Evolutionary conservation across 2,888 invertebrate genomes (phyloP).

Genomic region (Lithophane semibrunnea): DNA sequence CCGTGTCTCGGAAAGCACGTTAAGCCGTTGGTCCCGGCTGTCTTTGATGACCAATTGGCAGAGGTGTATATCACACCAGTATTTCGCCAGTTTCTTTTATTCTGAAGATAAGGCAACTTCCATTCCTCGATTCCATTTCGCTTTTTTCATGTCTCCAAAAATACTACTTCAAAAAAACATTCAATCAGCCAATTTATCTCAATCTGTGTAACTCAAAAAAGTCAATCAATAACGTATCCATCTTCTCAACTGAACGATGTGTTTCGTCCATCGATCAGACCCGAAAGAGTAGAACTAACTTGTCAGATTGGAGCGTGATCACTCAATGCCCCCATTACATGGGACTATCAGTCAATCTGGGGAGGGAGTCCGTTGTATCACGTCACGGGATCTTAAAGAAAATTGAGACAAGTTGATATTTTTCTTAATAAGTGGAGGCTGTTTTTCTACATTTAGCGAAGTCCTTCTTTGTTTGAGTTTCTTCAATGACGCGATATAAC

Average conservation of each 20-base stretch:
- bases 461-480: too few relatives aligned
- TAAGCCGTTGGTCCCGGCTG: too few relatives aligned
- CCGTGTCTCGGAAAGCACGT: too few relatives aligned
- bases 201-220: constrained; percentile 69
- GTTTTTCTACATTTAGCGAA: too few relatives aligned
- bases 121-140: constrained; percentile 5
- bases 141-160: constrained; percentile 26
- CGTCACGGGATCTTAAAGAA: constrained; percentile 61
- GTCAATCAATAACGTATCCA: constrained; percentile 81
- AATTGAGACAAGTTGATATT: neutral
- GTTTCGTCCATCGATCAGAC: constrained; percentile 84
- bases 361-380: constrained; percentile 64
- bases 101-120: neutral
- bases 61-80: neutral
- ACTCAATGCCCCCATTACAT: constrained; percentile 88
- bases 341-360: constrained; percentile 85
- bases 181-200: constrained; percentile 60
- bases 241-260: constrained; percentile 70
- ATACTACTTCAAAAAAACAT: constrained; percentile 34
- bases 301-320: constrained; percentile 89
- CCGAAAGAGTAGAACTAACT: constrained; percentile 84
- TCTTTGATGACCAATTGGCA: too few relatives aligned
- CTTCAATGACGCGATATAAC: too few relatives aligned
- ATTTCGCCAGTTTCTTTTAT: too few relatives aligned
- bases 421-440: neutral